Evolutionary conservation across 2,888 invertebrate genomes (phyloP), one percentile per base, ranked within the genome.

Genomic region (Dryomyza anilis): DNA sequence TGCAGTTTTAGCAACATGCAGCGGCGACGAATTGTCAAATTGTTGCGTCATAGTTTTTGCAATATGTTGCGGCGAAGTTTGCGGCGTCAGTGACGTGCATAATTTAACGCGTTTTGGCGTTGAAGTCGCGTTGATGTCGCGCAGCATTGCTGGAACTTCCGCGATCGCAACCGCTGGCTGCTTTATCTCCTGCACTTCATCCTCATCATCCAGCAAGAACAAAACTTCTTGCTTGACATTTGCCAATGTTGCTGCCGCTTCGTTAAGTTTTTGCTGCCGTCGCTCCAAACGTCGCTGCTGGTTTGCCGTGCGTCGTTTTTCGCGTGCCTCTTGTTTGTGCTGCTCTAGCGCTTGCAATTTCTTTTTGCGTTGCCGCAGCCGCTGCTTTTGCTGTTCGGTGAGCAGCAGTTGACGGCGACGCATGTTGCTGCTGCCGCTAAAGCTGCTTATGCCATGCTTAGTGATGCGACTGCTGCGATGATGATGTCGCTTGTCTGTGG

Each of bases 331-430:
- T 73, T 74, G 73, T 39, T 72, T 74, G 33, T 71, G 72, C 25
- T 71, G 74, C 53, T 78, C 78, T 36, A 75, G 56, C 1, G 73
- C 72, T 1, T 72, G 62, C 3, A 77, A 63, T 58, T 74, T 76
- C 62, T 78, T 77, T 62, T 78, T 76, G 27, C 77, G 72, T 45
- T 71, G 14, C 2, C 73, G 75, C 50, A 80, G 64, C 10, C 78
- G 73, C 43, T 78, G 75, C 70, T 78, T 81, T 56, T 81, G 82
- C 6, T 81, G 79, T 65, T 79, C 81, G 1, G 80, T 78, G 0
- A 82, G 74, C 58, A 81, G 69, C 29, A 81, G 65, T 60, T 82
- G 81, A 5, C 83, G 76, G 8, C 80, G 76, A 1, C 76, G 72
- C 33, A 76, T 66, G 12, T 69, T 70, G 21, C 70, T 53, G 33